Base-by-base conservation (phyloP, 2,888 invertebrate genomes). In the Ametastegia equiseti region DNA sequence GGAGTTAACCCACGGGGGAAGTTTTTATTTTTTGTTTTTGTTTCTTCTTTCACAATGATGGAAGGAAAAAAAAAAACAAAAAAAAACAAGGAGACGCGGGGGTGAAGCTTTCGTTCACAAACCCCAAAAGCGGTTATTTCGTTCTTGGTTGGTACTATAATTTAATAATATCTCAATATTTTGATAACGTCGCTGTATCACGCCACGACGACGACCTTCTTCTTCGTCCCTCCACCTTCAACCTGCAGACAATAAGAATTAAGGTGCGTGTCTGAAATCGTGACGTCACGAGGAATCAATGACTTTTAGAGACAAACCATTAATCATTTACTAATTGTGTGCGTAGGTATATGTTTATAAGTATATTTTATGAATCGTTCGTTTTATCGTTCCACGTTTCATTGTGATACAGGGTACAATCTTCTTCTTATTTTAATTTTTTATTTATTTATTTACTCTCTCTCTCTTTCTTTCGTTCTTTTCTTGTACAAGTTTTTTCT, bases 11-110 rank as follows among this genome's bases (percentile, higher is more conserved):
- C 23, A 7, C 23, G 15, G 63, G 33, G 63, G n/a, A n/a, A n/a
- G n/a, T n/a, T n/a, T n/a, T n/a, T n/a, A n/a, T n/a, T n/a, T n/a
- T n/a, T n/a, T n/a, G n/a, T n/a, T n/a, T n/a, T n/a, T n/a, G n/a
- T n/a, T n/a, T n/a, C n/a, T n/a, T n/a, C n/a, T 63, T 63, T 63
- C 33, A 63, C 33, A 63, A 63, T 33, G 15, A 63, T 63, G n/a
- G n/a, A n/a, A 63, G 63, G 63, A n/a, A 33, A 33, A 63, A 63
- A 63, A 13, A n/a, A n/a, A n/a, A n/a, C n/a, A n/a, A n/a, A n/a
- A n/a, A n/a, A n/a, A n/a, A n/a, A n/a, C n/a, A n/a, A n/a, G n/a
- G n/a, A n/a, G n/a, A n/a, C n/a, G n/a, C n/a, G n/a, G n/a, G 30
- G 11, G 30, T 13, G 30, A 33, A 11, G 30, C 63, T n/a, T n/a